Conservation (phyloP, 1,140 invertebrate genomes). For the Microplitis demolitor region DNA sequence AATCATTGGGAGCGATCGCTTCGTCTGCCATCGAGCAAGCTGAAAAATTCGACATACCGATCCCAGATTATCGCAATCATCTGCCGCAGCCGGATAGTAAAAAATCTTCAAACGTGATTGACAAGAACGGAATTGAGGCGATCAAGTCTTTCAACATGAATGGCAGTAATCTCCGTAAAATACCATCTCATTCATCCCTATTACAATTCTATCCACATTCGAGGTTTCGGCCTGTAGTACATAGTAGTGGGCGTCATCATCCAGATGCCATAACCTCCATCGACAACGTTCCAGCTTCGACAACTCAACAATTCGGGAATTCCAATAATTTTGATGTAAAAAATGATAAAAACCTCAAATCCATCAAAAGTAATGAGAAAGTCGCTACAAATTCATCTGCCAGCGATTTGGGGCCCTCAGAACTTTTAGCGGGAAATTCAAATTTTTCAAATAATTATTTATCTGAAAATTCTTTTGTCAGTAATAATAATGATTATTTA, state of each 20-base stretch:
- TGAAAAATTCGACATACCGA: background rate
- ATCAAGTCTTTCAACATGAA: background rate
- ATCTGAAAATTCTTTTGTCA: too few species aligned
- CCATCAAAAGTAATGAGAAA: too few species aligned
- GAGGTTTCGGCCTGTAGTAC: background rate
- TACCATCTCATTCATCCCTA: background rate
- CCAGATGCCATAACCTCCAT: background rate
- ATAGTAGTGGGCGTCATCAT: background rate
- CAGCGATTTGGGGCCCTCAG: too few species aligned
- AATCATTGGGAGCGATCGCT: too few species aligned
- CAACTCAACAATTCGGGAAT: background rate
- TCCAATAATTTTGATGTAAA: background rate
- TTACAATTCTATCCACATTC: background rate
- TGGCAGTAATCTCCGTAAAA: constrained; percentile 5
- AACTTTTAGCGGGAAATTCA: too few species aligned
- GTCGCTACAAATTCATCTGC: too few species aligned
- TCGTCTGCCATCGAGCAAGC: background rate
- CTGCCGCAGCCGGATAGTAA: background rate
- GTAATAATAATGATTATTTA: too few species aligned
- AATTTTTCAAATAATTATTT: too few species aligned
- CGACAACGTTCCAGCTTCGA: background rate
- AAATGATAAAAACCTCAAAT: too few species aligned
- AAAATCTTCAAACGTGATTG: background rate
- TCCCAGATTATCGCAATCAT: background rate
- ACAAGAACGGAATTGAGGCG: background rate